These are phyloP conservation scores for Loris lydekkerianus DNA, from an alignment of 2,797 vertebrate genomes.

Conservation along the genomic window DNA sequence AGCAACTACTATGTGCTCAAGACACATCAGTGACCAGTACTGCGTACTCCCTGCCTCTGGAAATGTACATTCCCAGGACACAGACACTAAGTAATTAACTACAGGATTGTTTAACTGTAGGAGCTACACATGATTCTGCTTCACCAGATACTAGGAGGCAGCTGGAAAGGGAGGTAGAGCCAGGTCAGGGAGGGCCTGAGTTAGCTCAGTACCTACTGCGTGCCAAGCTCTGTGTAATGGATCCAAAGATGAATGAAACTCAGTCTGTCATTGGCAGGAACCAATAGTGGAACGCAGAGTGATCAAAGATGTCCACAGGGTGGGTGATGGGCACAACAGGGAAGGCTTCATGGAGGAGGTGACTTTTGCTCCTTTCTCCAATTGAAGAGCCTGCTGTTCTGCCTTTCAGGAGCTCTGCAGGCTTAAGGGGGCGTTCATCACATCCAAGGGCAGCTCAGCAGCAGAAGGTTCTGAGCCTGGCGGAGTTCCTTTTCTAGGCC, in stretches of 20 bases:
- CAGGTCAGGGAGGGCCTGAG: neutral
- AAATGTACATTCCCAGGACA: neutral
- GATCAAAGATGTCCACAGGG: neutral
- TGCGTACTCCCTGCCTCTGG: rapidly evolving
- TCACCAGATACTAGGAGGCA: neutral
- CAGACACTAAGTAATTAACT: neutral
- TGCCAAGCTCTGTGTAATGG: neutral
- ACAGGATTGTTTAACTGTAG: neutral
- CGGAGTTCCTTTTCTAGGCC: neutral
- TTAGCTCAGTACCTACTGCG: neutral
- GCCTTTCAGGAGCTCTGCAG: neutral
- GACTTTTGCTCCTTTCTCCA: neutral
- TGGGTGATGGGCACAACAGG: neutral
- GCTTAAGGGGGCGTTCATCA: neutral
- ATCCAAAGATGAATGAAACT: neutral
- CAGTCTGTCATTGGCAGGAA: neutral
- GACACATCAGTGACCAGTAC: neutral
- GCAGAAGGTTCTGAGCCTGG: neutral
- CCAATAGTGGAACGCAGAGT: no score
- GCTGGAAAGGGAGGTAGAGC: neutral
- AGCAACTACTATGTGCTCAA: neutral
- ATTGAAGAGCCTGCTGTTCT: neutral
- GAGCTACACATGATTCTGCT: neutral
- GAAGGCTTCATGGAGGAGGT: slow-evolving; percentile 26
- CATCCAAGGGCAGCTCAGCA: neutral